These are phyloP conservation scores for Parnassius smintheus DNA, from an alignment of 2,888 invertebrate species.

Conservation along the genomic window DNA sequence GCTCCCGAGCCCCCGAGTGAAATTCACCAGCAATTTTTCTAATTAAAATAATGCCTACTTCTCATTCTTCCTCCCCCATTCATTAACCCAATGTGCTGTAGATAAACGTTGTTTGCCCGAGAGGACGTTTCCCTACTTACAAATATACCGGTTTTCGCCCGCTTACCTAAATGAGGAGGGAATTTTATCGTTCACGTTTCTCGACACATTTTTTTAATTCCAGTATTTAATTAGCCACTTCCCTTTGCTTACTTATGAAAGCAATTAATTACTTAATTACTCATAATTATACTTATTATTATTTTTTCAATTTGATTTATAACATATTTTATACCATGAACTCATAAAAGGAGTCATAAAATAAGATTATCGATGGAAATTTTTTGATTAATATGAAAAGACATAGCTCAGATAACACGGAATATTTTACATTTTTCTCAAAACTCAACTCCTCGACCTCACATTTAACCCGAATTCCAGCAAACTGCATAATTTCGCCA, in stretches of 20 bases:
- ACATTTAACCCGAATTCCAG: constrained; percentile 74
- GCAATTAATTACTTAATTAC: neutral
- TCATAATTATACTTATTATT: no score
- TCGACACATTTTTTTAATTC: constrained; percentile 47
- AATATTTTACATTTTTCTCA: constrained; percentile 53
- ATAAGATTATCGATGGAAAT: constrained; percentile 13
- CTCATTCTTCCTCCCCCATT: constrained; percentile 70
- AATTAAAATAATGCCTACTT: constrained; percentile 78
- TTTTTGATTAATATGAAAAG: constrained; percentile 29
- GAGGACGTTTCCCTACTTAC: constrained; percentile 59
- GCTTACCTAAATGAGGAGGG: constrained; percentile 59
- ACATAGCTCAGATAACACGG: constrained; percentile 36
- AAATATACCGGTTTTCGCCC: constrained; percentile 65
- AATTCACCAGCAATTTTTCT: constrained; percentile 66
- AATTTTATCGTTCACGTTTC: constrained; percentile 56
- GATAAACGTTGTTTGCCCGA: constrained; percentile 72
- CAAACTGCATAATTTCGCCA: constrained; percentile 78
- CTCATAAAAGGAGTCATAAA: neutral
- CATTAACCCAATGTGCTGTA: constrained; percentile 76
- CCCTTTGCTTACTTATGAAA: constrained; percentile 37
- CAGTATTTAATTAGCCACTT: constrained; percentile 55
- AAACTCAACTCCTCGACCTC: constrained; percentile 59
- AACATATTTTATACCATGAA: no score
- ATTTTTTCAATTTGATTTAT: no score
- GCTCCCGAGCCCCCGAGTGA: constrained; percentile 47